Percentiles rank a stretch among this genome's conserved stretches.
Evolutionary conservation across 2,113 vertebrate genomes (phyloP).

Genomic region (Grammomys dolichurus): DNA sequence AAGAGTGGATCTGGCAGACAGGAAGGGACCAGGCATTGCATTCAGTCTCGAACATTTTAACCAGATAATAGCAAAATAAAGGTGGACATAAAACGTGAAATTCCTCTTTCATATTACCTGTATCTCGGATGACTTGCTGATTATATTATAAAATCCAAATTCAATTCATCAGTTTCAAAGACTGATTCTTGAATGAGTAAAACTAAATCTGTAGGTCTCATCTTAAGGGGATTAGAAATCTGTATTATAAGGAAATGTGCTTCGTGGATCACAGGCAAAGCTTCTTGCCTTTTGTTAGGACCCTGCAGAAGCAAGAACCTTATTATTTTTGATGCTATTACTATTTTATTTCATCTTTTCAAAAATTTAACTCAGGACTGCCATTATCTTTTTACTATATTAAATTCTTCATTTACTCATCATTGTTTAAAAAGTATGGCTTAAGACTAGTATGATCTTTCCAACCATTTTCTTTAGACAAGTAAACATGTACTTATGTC

Average conservation of each 20-base stretch:
- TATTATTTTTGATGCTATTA: background rate
- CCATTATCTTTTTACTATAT: background rate
- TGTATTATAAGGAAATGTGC: background rate
- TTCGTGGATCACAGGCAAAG: constrained; percentile 26
- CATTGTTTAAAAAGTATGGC: background rate
- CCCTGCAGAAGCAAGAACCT: constrained; percentile 9
- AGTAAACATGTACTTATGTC: background rate
- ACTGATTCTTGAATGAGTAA: constrained; percentile 56
- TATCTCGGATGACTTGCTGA: constrained; percentile 14
- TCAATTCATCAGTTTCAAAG: constrained; percentile 41
- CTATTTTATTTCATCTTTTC: background rate
- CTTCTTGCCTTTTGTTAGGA: constrained; percentile 34
- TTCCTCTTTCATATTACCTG: constrained; percentile 29
- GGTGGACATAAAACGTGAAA: background rate
- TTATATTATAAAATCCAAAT: constrained; percentile 45
- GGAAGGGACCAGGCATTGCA: background rate
- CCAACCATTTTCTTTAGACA: constrained; percentile 32
- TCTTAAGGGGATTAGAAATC: constrained; percentile 26
- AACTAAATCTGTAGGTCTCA: constrained; percentile 12
- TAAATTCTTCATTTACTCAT: background rate
- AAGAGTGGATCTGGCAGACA: background rate
- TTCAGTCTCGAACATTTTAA: constrained; percentile 20
- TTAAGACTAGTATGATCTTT: constrained; percentile 8
- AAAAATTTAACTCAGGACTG: background rate
- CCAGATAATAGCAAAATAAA: constrained; percentile 43